Percentiles rank a stretch among this genome's conserved stretches.
phyloP scores from a whole-genome alignment of 2,113 vertebrate species.

The Paracanthobrama guichenoti region DNA sequence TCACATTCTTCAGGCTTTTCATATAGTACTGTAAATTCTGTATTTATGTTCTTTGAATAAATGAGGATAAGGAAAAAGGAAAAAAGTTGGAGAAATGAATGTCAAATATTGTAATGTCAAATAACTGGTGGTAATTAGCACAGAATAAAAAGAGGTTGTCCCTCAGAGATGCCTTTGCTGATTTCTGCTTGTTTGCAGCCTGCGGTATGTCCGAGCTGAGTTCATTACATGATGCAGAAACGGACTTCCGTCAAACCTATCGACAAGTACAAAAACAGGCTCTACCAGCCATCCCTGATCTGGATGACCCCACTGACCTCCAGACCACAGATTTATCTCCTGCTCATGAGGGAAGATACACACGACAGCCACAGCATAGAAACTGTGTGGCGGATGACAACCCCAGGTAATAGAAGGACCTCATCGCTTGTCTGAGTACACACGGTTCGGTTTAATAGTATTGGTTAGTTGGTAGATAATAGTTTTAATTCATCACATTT shows the following conservation, averaged over 20 bases:
- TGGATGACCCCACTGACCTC: slow-evolving; percentile 77
- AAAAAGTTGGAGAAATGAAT: neutral
- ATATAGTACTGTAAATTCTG: neutral
- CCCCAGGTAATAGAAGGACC: slow-evolving; percentile 48
- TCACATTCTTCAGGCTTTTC: neutral
- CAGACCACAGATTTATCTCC: slow-evolving; percentile 69
- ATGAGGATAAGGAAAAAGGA: neutral
- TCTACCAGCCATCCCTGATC: slow-evolving; percentile 82
- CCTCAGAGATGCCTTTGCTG: neutral
- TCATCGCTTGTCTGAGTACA: neutral
- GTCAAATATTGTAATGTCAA: neutral
- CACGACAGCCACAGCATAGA: slow-evolving; percentile 66
- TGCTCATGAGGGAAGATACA: slow-evolving; percentile 66
- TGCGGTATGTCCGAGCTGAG: slow-evolving; percentile 92
- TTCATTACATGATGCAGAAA: slow-evolving; percentile 88
- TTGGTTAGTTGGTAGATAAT: too few species aligned
- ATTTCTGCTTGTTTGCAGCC: slow-evolving; percentile 70
- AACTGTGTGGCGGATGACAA: slow-evolving; percentile 55
- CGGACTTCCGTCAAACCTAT: slow-evolving; percentile 83
- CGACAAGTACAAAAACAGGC: slow-evolving; percentile 84
- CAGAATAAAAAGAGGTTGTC: neutral
- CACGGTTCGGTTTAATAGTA: neutral
- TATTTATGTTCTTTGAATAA: neutral
- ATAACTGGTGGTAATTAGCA: neutral
- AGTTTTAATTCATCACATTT: too few species aligned